A percentile compares a stretch with the other conserved stretches of the same genome.
These are phyloP conservation scores for Archocentrus centrarchus DNA, from an alignment of 2,113 vertebrate genomes.

Conservation along the genomic window DNA sequence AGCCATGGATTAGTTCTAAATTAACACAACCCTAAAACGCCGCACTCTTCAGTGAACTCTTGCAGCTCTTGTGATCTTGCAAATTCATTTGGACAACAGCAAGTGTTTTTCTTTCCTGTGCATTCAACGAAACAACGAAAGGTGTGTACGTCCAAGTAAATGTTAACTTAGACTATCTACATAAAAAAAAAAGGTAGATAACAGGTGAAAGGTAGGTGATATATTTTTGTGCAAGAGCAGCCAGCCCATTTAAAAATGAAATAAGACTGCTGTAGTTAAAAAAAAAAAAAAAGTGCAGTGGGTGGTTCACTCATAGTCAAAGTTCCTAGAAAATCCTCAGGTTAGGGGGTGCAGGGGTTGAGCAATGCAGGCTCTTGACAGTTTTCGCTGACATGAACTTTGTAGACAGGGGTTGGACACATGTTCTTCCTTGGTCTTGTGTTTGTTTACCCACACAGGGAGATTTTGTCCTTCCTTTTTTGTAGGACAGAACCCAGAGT, in stretches of 20 bases:
- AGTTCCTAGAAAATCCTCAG: conserved; percentile 61
- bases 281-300: conserved; percentile 1
- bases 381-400: not conserved
- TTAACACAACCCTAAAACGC: conserved; percentile 34
- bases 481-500: not conserved
- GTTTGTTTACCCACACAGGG: not conserved
- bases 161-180: no score
- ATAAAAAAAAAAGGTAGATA: not conserved
- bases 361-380: conserved; percentile 17
- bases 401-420: not conserved
- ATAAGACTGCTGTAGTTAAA: conserved; percentile 7
- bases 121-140: not conserved
- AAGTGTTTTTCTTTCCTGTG: not conserved
- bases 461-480: not conserved
- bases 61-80: not conserved
- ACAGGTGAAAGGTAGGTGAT: no score
- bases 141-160: not conserved
- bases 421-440: not conserved
- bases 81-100: not conserved
- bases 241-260: conserved; percentile 12
- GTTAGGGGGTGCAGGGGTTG: conserved; percentile 1
- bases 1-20: conserved; percentile 35
- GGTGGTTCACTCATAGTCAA: conserved; percentile 34
- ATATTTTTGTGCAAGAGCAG: not conserved
- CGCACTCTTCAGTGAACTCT: conserved; percentile 4